Base-by-base conservation (phyloP, 2,888 invertebrate genomes). In the Noctua janthina region DNA sequence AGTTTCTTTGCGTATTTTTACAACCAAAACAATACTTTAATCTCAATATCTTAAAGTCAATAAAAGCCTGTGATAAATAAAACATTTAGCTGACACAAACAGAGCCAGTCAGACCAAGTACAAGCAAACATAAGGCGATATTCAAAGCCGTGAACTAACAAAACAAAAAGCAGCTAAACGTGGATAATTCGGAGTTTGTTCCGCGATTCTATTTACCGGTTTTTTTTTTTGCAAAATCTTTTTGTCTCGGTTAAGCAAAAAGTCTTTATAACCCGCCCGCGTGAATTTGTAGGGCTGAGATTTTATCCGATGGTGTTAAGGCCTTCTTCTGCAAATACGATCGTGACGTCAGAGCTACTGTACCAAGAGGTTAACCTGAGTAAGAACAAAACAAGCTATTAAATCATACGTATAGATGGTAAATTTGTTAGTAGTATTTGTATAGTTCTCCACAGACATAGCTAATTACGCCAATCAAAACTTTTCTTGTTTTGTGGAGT, bases 21-120 rank as follows among this genome's bases (percentile, higher is more conserved):
- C 17, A 51, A 51, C 54, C 20, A 0, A 20, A 20, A 54, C 8
- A 8, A 54, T 54, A 20, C 1, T 54, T 8, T 7, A 8, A 20
- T 7, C 8, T 8, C 23, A 62, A 29, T 49, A 56, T 43, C 13
- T 6, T 35, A 46, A 46, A 39, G 2, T 49, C 39, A 1, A 29
- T 11, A 15, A 46, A 77, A 66, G 39, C 64, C 8, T 49, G n/a
- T 17, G 8, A 35, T 64, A 64, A 17, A 71, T 68, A 49, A 68
- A 82, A 75, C 75, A 79, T 79, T 79, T 59, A 66, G 64, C 20
- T 62, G 29, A 35, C 10, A 35, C 64, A 76, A 79, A 82, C 67
- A 82, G 77, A 17, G 69, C 49, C 69, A 39, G n/a, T 72, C 54
- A 76, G 68, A 86, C 69, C 68, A 74, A 78, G 64, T 78, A 71